phyloP scores from a whole-genome alignment of 2,888 invertebrate species.

The Zygogramma bicolorata region DNA sequence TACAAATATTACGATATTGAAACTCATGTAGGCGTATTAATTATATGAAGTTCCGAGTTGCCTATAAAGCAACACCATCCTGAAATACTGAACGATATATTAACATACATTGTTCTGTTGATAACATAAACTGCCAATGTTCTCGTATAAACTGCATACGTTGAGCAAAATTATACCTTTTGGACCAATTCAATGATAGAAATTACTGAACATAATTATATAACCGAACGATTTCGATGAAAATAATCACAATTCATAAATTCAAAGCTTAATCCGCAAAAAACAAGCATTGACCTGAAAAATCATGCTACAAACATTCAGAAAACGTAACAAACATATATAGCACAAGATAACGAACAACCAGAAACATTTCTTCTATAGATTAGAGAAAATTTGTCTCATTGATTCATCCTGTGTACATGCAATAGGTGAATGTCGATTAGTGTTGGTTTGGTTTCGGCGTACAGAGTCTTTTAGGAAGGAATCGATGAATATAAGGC shows the following conservation, averaged over 20 bases:
- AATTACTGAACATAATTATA: too few relatives aligned
- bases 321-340: neutral
- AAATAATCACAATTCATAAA: neutral
- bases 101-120: too few relatives aligned
- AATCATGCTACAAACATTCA: neutral
- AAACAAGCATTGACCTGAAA: neutral
- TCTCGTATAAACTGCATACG: too few relatives aligned
- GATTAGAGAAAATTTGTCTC: neutral
- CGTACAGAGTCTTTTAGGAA: neutral
- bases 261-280: neutral
- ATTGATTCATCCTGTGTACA: neutral
- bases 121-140: too few relatives aligned
- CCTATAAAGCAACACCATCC: too few relatives aligned
- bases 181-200: too few relatives aligned
- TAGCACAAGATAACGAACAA: neutral
- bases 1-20: too few relatives aligned
- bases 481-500: neutral
- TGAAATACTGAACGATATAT: too few relatives aligned
- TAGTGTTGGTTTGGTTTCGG: neutral
- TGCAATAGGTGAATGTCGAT: neutral
- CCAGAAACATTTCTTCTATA: too few relatives aligned
- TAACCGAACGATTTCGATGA: neutral
- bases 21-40: too few relatives aligned
- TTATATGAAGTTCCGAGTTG: too few relatives aligned
- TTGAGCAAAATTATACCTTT: too few relatives aligned